Evolutionary conservation across 1,140 invertebrate genomes (phyloP), one percentile per base, ranked within the genome.

Genomic region (Drosophila funebris): DNA sequence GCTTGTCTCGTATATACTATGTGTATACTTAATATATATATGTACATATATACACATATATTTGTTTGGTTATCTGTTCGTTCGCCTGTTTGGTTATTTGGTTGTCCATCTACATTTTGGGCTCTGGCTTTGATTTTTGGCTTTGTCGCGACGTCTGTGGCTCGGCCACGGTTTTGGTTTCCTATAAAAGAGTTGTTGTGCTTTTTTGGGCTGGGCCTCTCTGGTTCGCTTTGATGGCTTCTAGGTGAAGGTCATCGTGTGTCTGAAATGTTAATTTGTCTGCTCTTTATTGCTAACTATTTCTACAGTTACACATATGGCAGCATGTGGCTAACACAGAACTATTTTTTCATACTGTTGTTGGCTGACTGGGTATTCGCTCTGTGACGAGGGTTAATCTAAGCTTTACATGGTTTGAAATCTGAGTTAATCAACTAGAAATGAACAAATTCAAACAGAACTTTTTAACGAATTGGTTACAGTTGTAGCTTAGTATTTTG

Each of bases 191-290:
- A 54, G 16, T 43, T 48, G 39, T 16, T 44, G 18, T 33, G 63
- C 53, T 71, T 58, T 52, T 11, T 48, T 39, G 72, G 62, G 67
- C 61, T 83, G 58, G 73, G 68, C 68, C 67, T 39, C 61, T 60
- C 36, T 76, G 69, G 72, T 62, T 83, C 77, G 66, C 68, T 56
- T 84, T 84, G 80, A 84, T 84, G 80, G 80, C 80, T 84, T 84
- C 80, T 84, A 84, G 80, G 80, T 84, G 80, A 84, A 84, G 80
- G 80, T 84, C 80, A 84, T 76, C 75, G 62, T 84, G 80, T 84
- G 80, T 76, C 80, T 84, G 73, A 84, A 84, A 84, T 84, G 72
- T 73, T 83, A 83, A 83, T 68, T 83, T 76, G 62, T 72, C 44
- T 62, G 75, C 62, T 48, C 62, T 74, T 31, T 70, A 63, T 24